phyloP scores from a whole-genome alignment of 2,888 invertebrate genomes.

The Mythimna pallens region DNA sequence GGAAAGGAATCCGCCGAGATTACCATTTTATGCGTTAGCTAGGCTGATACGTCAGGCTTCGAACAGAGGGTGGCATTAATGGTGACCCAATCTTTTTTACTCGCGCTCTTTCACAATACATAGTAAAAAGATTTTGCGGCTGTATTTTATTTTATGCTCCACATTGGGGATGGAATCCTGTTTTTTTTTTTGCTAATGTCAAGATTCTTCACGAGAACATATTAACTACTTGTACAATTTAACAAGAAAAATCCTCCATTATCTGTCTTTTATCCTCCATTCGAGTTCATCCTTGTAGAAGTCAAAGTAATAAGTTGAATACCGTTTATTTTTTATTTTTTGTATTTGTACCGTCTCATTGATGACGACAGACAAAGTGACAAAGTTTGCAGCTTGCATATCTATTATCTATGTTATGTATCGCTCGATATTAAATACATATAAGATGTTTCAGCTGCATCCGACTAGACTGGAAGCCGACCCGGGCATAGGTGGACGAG shows the following conservation, averaged over 20 bases:
- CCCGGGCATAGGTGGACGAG: neutral
- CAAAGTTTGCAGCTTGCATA: neutral
- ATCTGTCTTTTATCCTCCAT: neutral
- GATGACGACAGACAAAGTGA: neutral
- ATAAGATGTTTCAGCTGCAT: neutral
- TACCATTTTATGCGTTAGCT: constrained; percentile 76
- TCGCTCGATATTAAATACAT: too few relatives aligned
- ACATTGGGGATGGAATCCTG: constrained; percentile 12
- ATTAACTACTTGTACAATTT: neutral
- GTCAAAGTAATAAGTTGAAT: neutral
- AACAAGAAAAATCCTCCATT: neutral
- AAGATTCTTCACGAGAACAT: neutral
- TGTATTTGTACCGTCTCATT: neutral
- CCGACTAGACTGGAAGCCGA: neutral
- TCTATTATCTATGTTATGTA: too few relatives aligned
- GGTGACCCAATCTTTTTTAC: constrained; percentile 70
- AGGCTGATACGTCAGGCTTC: constrained; percentile 72
- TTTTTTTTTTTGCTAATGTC: neutral
- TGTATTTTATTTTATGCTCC: constrained; percentile 35
- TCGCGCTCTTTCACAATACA: constrained; percentile 56
- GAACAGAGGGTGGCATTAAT: constrained; percentile 73
- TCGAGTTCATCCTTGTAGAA: neutral
- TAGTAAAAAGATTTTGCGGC: constrained; percentile 54
- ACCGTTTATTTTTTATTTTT: neutral
- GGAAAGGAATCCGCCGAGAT: constrained; percentile 63